Evolutionary conservation across 2,113 vertebrate species (phyloP), one percentile per base, ranked within the genome.

Genomic region (Dicentrarchus labrax): DNA sequence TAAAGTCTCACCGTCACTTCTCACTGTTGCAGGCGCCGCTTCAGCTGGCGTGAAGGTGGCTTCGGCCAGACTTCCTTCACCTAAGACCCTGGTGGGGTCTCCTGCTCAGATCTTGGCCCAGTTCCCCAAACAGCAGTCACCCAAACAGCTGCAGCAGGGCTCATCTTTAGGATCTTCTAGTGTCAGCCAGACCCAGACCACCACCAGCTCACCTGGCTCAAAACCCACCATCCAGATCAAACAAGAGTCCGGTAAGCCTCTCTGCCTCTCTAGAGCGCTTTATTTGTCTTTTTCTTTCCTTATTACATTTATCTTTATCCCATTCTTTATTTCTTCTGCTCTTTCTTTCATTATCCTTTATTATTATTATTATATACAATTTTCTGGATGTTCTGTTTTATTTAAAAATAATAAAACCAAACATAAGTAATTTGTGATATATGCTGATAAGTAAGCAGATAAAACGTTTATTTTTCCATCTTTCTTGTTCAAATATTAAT

Each of bases 211-310:
- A 0, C 93, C 96, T 3, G 96, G 95, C 48, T 91, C 96, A 87
- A 99, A 99, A 83, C 98, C 98, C 89, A 98, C 97, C 90, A 99
- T 99, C 75, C 98, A 99, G 94, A 99, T 99, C 94, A 99, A 99
- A 83, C 98, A 99, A 71, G 98, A 99, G 93, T 99, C 98, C 73
- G 98, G 98, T 99, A 9, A 82, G 45, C 8, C 3, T 53, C 1
- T 30, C 30, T 30, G 30, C 30, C 30, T 30, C 30, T 30, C 30
- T 30, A 30, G 2, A 30, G 30, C 30, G 2, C 30, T 30, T 30
- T 30, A 30, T 30, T 30, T 30, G 30, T 30, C 30, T 30, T 30
- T 30, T 30, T 30, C 30, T 30, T 30, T 30, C 30, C 30, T 30
- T 3, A 30, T 30, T 30, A 30, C 30, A 30, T 30, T 30, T 30